These are phyloP conservation scores for Sympetrum striolatum DNA, from an alignment of 2,888 invertebrate genomes.

Conservation along the genomic window DNA sequence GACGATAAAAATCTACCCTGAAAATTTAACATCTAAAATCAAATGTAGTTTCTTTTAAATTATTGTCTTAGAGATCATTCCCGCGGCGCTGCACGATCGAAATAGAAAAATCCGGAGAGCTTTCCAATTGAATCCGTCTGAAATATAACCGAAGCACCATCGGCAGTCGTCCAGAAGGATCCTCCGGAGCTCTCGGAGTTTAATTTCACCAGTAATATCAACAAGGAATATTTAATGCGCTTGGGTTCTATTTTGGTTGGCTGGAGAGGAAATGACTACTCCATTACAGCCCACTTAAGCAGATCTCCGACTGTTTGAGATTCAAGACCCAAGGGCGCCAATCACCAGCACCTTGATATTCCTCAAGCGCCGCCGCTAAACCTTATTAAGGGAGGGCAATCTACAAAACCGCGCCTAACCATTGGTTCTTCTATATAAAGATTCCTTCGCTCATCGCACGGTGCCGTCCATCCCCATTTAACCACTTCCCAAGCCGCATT, in stretches of 20 bases:
- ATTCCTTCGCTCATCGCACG: background rate
- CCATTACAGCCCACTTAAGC: background rate
- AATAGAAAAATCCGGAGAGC: too few relatives aligned
- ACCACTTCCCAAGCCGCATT: background rate
- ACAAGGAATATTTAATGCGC: background rate
- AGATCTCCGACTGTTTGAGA: background rate
- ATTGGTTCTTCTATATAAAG: background rate
- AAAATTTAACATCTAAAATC: too few relatives aligned
- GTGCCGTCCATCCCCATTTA: background rate
- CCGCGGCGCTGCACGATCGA: too few relatives aligned
- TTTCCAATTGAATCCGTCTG: too few relatives aligned
- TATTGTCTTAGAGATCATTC: too few relatives aligned
- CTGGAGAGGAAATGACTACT: background rate
- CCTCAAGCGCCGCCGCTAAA: background rate
- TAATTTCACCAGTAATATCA: background rate
- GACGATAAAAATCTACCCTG: too few relatives aligned
- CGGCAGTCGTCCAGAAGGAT: too few relatives aligned
- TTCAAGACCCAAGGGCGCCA: background rate
- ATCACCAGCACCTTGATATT: background rate
- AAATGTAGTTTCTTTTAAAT: too few relatives aligned
- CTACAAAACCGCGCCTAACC: background rate
- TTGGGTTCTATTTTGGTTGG: background rate
- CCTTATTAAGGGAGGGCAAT: background rate
- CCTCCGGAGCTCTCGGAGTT: background rate
- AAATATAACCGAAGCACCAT: too few relatives aligned